These are phyloP conservation scores for Bombus haemorrhoidalis DNA, from an alignment of 1,140 invertebrate species.

Conservation along the genomic window DNA sequence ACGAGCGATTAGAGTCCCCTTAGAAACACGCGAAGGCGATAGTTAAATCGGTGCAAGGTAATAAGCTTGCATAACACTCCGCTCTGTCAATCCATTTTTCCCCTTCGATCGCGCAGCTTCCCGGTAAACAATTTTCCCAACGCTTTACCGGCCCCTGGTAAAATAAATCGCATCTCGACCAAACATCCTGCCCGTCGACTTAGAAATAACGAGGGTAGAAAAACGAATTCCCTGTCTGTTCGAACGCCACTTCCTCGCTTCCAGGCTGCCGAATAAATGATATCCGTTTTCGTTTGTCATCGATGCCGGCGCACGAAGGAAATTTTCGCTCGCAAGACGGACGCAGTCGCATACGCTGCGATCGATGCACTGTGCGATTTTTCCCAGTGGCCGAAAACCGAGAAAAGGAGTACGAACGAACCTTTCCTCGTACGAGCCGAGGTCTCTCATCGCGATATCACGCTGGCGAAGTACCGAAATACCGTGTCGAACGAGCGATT, in stretches of 20 bases:
- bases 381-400: constrained; percentile 11
- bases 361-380: constrained; percentile 38
- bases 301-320: background rate
- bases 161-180: background rate
- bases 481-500: too few relatives aligned
- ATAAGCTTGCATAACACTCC: background rate
- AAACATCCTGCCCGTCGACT: background rate
- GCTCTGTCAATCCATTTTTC: too few relatives aligned
- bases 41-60: background rate
- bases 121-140: background rate
- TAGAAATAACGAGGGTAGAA: background rate
- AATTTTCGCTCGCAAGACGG: constrained; percentile 16
- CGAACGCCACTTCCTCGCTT: background rate
- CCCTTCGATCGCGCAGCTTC: background rate
- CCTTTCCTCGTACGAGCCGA: background rate
- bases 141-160: background rate
- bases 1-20: background rate
- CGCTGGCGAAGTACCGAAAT: background rate
- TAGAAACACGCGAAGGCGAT: background rate
- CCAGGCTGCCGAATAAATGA: background rate
- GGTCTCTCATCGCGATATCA: background rate
- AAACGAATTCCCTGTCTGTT: background rate
- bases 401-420: constrained; percentile 1
- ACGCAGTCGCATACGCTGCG: constrained; percentile 39
- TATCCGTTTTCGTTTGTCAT: background rate